A percentile compares a stretch with the other conserved stretches of the same genome.
Evolutionary conservation across 2,113 vertebrate genomes (phyloP).

Genomic region (Gymnarchus niloticus): DNA sequence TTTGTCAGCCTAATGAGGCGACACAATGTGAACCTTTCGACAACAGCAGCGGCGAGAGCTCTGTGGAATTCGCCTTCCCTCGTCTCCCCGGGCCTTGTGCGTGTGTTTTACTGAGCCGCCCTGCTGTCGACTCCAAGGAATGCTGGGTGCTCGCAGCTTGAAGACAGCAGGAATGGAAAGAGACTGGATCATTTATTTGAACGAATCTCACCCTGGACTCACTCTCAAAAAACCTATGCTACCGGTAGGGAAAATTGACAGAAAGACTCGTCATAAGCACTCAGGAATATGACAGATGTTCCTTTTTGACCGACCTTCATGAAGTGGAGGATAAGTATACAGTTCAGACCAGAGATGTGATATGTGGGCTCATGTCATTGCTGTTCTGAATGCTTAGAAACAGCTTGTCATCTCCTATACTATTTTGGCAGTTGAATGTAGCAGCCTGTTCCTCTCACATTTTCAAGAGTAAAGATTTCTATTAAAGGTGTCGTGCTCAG

Average conservation of each 20-base stretch:
- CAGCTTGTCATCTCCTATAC: neutral
- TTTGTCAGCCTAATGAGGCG: neutral
- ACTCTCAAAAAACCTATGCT: neutral
- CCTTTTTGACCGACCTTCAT: neutral
- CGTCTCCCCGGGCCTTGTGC: neutral
- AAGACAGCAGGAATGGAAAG: neutral
- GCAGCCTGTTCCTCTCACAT: neutral
- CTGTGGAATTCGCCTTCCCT: neutral
- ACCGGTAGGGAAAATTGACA: neutral
- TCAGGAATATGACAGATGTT: neutral
- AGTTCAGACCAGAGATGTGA: neutral
- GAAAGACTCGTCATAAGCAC: neutral
- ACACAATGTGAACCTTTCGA: neutral
- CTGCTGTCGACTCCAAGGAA: neutral
- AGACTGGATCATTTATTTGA: neutral
- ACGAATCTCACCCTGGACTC: neutral
- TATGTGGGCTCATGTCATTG: neutral
- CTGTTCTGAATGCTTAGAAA: neutral
- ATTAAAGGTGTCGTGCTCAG: neutral
- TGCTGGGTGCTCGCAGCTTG: neutral
- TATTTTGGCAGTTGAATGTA: neutral
- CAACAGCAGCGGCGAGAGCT: neutral
- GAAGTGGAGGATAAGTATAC: neutral
- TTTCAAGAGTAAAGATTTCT: neutral
- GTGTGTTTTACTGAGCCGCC: neutral